Evolutionary conservation across 2,113 vertebrate species (phyloP).

Genomic region (Trichechus manatus): DNA sequence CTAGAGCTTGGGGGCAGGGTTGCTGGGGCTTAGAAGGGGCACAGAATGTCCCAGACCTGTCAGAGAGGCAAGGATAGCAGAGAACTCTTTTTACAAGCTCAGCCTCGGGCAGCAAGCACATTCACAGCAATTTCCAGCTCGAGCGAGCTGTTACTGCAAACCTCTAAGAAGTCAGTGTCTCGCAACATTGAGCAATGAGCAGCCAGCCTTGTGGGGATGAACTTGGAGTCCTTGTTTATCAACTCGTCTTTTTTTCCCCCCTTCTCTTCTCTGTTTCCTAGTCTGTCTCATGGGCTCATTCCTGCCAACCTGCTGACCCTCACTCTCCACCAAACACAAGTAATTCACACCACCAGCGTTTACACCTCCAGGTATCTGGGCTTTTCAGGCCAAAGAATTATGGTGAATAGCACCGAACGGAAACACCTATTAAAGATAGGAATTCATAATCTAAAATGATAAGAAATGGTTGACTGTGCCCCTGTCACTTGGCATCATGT

Average conservation of each 20-base stretch:
- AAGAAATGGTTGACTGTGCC: background rate
- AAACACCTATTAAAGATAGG: conserved; percentile 43
- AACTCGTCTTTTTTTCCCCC: conserved; percentile 50
- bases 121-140: conserved; percentile 79
- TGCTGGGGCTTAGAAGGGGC: conserved; percentile 18
- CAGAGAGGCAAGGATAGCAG: conserved; percentile 53
- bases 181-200: conserved; percentile 80
- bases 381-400: conserved; percentile 59
- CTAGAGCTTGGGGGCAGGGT: conserved; percentile 24
- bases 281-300: conserved; percentile 66
- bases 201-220: conserved; percentile 81
- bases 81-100: conserved; percentile 77
- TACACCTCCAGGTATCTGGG: conserved; percentile 50
- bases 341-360: conserved; percentile 57
- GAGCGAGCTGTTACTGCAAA: conserved; percentile 75
- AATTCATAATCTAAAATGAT: conserved; percentile 63
- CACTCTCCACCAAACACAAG: conserved; percentile 40
- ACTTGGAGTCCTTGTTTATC: conserved; percentile 79
- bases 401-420: background rate
- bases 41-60: conserved; percentile 59
- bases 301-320: conserved; percentile 64
- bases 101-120: conserved; percentile 65
- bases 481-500: background rate
- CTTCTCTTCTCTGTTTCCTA: conserved; percentile 54
- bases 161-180: conserved; percentile 81